phyloP scores from a whole-genome alignment of 2,888 invertebrate genomes.

The Eubasilissa splendida region DNA sequence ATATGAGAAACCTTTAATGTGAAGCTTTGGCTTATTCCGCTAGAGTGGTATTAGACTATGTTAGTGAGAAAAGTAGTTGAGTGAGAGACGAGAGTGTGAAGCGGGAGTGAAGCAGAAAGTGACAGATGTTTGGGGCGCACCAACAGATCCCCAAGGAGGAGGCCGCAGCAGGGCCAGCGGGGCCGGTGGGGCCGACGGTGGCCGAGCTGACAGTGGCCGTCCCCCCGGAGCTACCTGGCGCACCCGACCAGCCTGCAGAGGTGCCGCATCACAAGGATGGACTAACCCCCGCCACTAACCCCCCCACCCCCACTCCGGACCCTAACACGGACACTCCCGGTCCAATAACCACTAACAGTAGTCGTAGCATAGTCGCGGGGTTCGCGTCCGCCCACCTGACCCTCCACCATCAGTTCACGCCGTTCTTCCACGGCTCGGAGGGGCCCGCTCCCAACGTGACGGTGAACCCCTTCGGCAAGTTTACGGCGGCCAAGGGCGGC shows the following conservation, averaged over 20 bases:
- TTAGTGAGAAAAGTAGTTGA: constrained; percentile 2
- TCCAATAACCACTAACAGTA: constrained; percentile 59
- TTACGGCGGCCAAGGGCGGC: constrained; percentile 59
- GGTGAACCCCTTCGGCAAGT: constrained; percentile 74
- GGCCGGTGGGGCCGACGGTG: constrained; percentile 58
- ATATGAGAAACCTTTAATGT: constrained; percentile 18
- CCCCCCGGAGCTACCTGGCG: constrained; percentile 58
- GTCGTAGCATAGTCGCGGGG: constrained; percentile 56
- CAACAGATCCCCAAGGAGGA: constrained; percentile 75
- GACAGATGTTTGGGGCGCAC: constrained; percentile 62
- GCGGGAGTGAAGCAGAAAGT: constrained; percentile 59
- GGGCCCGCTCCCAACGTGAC: constrained; percentile 81
- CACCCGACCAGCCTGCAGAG: constrained; percentile 57
- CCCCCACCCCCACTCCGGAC: constrained; percentile 59
- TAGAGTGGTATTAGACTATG: constrained; percentile 27
- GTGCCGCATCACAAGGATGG: constrained; percentile 58
- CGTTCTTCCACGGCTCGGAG: constrained; percentile 54
- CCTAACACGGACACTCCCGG: constrained; percentile 49
- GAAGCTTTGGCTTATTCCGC: constrained; percentile 51
- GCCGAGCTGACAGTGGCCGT: constrained; percentile 61
- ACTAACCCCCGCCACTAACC: constrained; percentile 65
- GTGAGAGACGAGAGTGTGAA: constrained; percentile 20
- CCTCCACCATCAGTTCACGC: constrained; percentile 57
- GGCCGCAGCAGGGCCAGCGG: constrained; percentile 59
- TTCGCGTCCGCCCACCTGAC: constrained; percentile 54